phyloP scores from a whole-genome alignment of 2,888 invertebrate genomes.

The Eudasyphora cyanicolor region DNA sequence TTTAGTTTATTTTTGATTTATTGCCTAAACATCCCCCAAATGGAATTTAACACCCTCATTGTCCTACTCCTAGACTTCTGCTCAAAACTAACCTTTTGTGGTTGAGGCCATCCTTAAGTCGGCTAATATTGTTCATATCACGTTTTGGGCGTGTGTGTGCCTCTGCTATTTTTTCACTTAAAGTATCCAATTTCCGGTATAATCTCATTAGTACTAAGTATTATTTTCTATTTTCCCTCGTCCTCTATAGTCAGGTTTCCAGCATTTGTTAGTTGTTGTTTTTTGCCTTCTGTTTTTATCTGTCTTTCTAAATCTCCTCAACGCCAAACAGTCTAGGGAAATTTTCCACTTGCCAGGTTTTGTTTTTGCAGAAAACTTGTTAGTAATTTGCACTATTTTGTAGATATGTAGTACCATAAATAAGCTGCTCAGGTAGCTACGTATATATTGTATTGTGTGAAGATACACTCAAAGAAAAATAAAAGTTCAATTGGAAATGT shows the following conservation, averaged over 20 bases:
- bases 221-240: not conserved
- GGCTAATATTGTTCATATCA: not conserved
- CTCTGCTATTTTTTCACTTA: not conserved
- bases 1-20: not conserved
- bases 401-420: constrained; percentile 14
- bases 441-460: not conserved
- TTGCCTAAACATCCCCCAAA: not conserved
- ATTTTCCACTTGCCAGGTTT: not conserved
- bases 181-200: constrained; percentile 26
- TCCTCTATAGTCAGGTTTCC: not conserved
- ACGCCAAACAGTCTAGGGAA: not conserved
- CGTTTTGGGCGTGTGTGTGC: too few relatives aligned
- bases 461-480: not conserved
- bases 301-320: not conserved
- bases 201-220: constrained; percentile 19
- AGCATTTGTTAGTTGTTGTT: not conserved
- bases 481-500: not conserved
- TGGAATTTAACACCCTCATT: not conserved
- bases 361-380: constrained; percentile 17
- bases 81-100: constrained; percentile 11
- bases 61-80: not conserved
- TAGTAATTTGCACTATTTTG: constrained; percentile 27
- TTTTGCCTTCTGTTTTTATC: not conserved
- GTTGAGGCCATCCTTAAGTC: constrained; percentile 13
- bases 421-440: not conserved